These are phyloP conservation scores for Agrilus mali DNA, from an alignment of 2,888 invertebrate genomes.

Conservation along the genomic window DNA sequence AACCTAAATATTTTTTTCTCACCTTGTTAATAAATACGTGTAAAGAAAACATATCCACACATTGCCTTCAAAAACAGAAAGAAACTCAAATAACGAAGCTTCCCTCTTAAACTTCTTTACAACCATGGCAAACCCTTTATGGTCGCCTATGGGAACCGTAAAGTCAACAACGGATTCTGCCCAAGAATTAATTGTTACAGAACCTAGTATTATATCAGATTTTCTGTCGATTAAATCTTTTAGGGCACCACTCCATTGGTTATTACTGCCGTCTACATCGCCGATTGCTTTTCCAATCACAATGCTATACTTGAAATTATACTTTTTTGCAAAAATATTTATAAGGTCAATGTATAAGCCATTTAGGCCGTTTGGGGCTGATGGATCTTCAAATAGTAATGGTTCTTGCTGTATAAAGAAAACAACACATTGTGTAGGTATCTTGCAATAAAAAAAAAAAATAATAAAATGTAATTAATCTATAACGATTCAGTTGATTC, in stretches of 20 bases:
- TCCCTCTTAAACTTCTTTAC: slow-evolving; percentile 83
- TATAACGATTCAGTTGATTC: too few relatives aligned
- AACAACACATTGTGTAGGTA: too few relatives aligned
- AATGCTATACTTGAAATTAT: slow-evolving; percentile 86
- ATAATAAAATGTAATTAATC: too few relatives aligned
- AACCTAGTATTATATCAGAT: slow-evolving; percentile 89
- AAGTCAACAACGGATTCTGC: slow-evolving; percentile 95
- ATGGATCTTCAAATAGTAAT: slow-evolving; percentile 61
- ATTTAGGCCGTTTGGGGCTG: slow-evolving; percentile 50
- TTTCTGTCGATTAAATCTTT: slow-evolving; percentile 57
- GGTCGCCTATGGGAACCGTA: slow-evolving; percentile 95
- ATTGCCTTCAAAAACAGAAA: slow-evolving; percentile 88
- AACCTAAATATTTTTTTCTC: slow-evolving; percentile 6
- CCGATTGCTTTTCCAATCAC: slow-evolving; percentile 77
- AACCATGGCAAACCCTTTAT: slow-evolving; percentile 92
- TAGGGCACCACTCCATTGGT: slow-evolving; percentile 48
- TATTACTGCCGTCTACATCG: slow-evolving; percentile 72
- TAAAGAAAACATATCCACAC: slow-evolving; percentile 95
- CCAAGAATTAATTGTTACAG: slow-evolving; percentile 95
- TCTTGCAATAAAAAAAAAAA: too few relatives aligned
- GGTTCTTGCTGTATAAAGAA: slow-evolving; percentile 57
- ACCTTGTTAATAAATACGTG: slow-evolving; percentile 90
- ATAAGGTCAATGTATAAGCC: slow-evolving; percentile 95
- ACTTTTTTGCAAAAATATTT: slow-evolving; percentile 67
- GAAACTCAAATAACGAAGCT: slow-evolving; percentile 90